phyloP scores from a whole-genome alignment of 2,888 invertebrate species.

The Hybos culiciformis region DNA sequence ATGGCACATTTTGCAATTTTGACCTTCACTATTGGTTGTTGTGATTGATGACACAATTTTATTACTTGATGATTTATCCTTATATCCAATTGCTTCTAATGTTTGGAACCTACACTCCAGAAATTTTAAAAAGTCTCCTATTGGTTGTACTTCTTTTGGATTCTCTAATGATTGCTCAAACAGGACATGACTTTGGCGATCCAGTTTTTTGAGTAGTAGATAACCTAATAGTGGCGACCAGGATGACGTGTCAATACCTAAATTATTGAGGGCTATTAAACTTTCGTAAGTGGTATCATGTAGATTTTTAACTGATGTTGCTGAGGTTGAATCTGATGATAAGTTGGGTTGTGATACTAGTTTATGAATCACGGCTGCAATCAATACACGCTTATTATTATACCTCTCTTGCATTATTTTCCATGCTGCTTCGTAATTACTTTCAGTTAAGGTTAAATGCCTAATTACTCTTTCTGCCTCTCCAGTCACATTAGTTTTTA shows the following conservation, averaged over 20 bases:
- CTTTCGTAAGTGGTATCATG: constrained; percentile 7
- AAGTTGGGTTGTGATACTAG: constrained; percentile 6
- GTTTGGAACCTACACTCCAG: constrained; percentile 5
- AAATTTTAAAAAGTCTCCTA: constrained; percentile 5
- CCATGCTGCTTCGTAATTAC: constrained; percentile 1
- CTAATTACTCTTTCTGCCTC: no score
- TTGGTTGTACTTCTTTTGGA: constrained; percentile 2
- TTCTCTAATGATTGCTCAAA: constrained; percentile 6
- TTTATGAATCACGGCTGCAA: constrained; percentile 6
- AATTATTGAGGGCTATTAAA: constrained; percentile 1
- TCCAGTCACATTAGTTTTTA: no score
- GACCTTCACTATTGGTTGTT: background rate
- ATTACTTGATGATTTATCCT: background rate
- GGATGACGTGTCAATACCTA: constrained; percentile 3
- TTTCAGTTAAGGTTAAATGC: constrained; percentile 2
- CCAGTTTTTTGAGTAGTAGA: constrained; percentile 2
- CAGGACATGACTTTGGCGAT: background rate
- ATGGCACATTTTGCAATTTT: background rate
- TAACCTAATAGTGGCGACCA: constrained; percentile 5
- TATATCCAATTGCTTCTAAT: constrained; percentile 2
- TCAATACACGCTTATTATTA: constrained; percentile 8
- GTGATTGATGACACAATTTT: background rate
- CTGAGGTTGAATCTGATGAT: constrained; percentile 1
- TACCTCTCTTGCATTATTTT: constrained; percentile 9
- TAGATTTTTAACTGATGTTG: constrained; percentile 5